Evolutionary conservation across 1,140 invertebrate species (phyloP).

Genomic region (Drosophila oshimai): DNA sequence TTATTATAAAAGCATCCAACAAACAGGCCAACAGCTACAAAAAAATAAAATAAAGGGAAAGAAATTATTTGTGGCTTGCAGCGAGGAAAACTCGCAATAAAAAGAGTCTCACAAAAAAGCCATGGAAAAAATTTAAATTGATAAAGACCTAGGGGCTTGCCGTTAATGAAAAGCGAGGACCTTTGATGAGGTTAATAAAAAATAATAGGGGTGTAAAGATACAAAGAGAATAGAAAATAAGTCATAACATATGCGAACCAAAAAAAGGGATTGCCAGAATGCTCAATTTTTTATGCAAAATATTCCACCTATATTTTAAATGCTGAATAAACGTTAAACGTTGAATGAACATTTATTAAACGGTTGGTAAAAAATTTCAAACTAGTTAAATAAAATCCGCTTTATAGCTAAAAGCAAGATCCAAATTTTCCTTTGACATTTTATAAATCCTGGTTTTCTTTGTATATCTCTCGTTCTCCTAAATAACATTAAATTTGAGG

Average conservation of each 20-base stretch:
- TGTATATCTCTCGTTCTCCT: neutral
- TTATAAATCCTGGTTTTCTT: neutral
- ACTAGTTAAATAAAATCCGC: neutral
- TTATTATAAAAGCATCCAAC: constrained; percentile 40
- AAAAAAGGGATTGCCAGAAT: neutral
- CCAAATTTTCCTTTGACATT: neutral
- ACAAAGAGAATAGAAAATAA: neutral
- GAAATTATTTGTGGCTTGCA: constrained; percentile 15
- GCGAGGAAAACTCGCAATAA: neutral
- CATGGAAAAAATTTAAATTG: constrained; percentile 21
- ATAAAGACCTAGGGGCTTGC: constrained; percentile 16
- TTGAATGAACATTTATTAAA: no score
- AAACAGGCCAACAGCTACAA: constrained; percentile 24
- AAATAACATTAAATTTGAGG: neutral
- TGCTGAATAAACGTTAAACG: no score
- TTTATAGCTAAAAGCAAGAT: no score
- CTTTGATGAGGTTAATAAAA: constrained; percentile 15
- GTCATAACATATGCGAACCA: neutral
- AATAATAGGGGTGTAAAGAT: neutral
- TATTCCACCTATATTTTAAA: neutral
- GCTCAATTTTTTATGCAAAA: neutral
- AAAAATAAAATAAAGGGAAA: constrained; percentile 19
- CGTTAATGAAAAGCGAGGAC: neutral
- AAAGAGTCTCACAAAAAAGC: constrained; percentile 15
- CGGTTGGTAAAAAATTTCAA: no score